Percentiles rank a stretch among this genome's conserved stretches.
These are phyloP conservation scores for Auanema freiburgensis DNA, from an alignment of 2,888 invertebrate genomes.

Conservation along the genomic window DNA sequence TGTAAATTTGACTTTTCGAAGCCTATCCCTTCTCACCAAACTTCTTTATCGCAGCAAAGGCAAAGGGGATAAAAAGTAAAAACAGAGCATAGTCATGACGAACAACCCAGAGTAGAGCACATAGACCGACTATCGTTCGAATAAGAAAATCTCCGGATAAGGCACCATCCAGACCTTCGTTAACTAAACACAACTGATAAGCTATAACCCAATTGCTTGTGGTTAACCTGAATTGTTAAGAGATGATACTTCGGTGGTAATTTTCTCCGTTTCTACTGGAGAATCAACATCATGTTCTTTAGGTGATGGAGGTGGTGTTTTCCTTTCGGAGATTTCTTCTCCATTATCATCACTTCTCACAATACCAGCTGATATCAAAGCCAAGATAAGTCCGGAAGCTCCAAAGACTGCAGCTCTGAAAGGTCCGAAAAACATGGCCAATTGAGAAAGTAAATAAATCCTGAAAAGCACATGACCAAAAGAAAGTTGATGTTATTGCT, in stretches of 20 bases:
- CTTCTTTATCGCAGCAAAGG: conserved; percentile 40
- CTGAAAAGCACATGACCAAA: conserved; percentile 25
- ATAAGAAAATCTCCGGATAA: conserved; percentile 40
- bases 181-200: neutral
- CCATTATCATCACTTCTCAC: conserved; percentile 29
- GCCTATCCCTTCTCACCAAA: conserved; percentile 23
- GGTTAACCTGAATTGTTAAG: neutral
- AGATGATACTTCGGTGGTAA: neutral
- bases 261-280: neutral
- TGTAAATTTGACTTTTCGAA: conserved; percentile 11
- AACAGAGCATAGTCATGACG: conserved; percentile 55
- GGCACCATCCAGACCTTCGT: conserved; percentile 29
- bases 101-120: conserved; percentile 56
- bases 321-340: neutral
- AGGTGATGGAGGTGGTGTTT: neutral
- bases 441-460: conserved; percentile 53
- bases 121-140: conserved; percentile 39
- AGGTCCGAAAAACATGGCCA: conserved; percentile 54
- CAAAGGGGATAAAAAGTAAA: conserved; percentile 50
- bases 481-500: neutral
- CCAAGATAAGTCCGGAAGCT: conserved; percentile 41
- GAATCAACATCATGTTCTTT: neutral
- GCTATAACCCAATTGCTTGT: neutral
- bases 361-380: conserved; percentile 51
- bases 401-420: conserved; percentile 57